These are phyloP conservation scores for Drosophila burlai DNA, from an alignment of 1,140 invertebrate species.

Conservation along the genomic window DNA sequence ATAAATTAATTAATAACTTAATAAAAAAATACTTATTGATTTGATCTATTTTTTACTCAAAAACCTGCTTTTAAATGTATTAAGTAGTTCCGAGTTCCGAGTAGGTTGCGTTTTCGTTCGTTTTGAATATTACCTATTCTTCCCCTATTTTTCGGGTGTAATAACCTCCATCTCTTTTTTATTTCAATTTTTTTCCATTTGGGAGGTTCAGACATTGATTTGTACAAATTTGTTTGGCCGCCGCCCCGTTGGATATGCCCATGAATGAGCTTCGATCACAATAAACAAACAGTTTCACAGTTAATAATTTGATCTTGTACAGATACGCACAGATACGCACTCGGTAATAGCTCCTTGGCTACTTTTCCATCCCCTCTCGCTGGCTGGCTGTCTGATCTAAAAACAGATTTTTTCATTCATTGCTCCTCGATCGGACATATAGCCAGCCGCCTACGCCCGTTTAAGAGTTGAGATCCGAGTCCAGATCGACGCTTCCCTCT, in stretches of 20 bases:
- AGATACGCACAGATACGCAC: conserved; percentile 46
- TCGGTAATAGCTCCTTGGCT: conserved; percentile 35
- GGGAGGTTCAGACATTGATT: conserved; percentile 20
- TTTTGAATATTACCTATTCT: not conserved
- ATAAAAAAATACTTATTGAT: no score
- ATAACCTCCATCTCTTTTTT: not conserved
- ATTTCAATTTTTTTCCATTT: conserved; percentile 4
- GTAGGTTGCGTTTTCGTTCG: no score
- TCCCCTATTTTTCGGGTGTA: not conserved
- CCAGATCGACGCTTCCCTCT: conserved; percentile 10
- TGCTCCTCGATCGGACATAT: conserved; percentile 35
- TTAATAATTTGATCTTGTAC: conserved; percentile 73
- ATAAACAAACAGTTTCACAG: conserved; percentile 61
- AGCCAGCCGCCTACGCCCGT: conserved; percentile 21
- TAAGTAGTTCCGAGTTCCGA: not conserved
- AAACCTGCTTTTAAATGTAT: no score
- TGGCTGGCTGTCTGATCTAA: conserved; percentile 3
- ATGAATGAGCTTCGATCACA: conserved; percentile 65
- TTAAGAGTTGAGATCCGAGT: conserved; percentile 16
- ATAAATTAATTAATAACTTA: no score
- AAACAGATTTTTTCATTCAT: conserved; percentile 70
- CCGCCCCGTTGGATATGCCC: conserved; percentile 28
- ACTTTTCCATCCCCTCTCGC: not conserved
- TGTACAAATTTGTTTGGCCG: conserved; percentile 27
- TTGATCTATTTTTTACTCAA: no score